These are phyloP conservation scores for Dascyllus trimaculatus DNA, from an alignment of 2,113 vertebrate genomes.

Conservation along the genomic window DNA sequence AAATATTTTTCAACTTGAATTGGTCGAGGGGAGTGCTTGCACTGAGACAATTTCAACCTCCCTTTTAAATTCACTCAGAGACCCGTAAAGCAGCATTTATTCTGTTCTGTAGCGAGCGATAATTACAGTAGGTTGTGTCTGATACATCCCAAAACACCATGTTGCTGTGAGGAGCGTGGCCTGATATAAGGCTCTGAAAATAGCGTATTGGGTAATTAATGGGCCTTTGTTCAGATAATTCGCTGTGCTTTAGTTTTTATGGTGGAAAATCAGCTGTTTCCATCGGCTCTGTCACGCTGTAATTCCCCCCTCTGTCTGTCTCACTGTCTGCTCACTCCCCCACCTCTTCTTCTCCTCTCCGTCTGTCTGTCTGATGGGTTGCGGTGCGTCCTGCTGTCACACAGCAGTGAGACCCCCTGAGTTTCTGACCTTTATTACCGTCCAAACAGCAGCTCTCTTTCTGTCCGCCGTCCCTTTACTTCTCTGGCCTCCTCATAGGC, in stretches of 20 bases:
- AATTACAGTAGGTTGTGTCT: not conserved
- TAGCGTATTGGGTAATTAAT: constrained; percentile 2
- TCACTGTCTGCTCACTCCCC: not conserved
- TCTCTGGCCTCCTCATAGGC: not conserved
- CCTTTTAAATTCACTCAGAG: too few relatives aligned
- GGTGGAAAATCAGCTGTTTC: constrained; percentile 17
- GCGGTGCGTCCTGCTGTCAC: not conserved
- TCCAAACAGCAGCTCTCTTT: not conserved
- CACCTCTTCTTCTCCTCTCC: not conserved
- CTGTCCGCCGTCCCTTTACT: not conserved
- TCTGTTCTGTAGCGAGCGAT: too few relatives aligned
- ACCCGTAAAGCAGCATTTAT: too few relatives aligned
- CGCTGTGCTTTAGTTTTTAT: constrained; percentile 5
- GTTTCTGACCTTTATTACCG: not conserved
- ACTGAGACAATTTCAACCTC: too few relatives aligned
- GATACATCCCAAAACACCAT: not conserved
- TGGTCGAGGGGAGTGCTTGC: too few relatives aligned
- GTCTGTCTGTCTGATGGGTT: not conserved
- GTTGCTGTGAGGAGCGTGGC: not conserved
- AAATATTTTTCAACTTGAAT: too few relatives aligned
- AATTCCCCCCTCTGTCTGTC: constrained; percentile 1
- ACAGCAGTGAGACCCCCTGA: not conserved
- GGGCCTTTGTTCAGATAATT: constrained; percentile 36
- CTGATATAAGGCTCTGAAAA: not conserved
- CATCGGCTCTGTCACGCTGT: constrained; percentile 1